Base-by-base conservation (phyloP, 1,140 invertebrate genomes). In the Calycopis cecrops region DNA sequence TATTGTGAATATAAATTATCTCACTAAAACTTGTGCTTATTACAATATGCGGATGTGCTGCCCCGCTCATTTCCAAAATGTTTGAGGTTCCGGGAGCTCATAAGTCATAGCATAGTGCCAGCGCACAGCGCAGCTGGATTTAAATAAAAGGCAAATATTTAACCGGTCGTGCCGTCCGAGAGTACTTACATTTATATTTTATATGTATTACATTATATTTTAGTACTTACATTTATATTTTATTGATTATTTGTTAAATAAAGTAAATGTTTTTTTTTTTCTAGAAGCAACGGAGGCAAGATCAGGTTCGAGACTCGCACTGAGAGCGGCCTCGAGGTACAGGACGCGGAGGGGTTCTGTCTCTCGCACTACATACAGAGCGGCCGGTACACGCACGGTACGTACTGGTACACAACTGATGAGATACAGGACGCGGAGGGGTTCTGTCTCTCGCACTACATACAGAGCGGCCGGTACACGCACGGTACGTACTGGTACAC, bases 341-440 rank as follows among this genome's bases (percentile, higher is more conserved):
- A 71, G n/a, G 64, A 69, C 0, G 77, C 67, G 0, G 82, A 85
- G 55, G 71, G 82, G 16, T 82, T 66, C 38, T 80, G 77, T 16
- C 55, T 77, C 6, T 34, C 37, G 0, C 48, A 78, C 6, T 84
- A 79, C 42, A 61, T 73, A 1, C 33, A 64, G 3, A 61, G 51
- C n/a, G 70, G 71, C 4, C 50, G 62, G 8, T 86, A 71, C 28
- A 82, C 79, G 10, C 63, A 78, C 28, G 80, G 79, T 85, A 62
- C 66, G 51, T 9, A 37, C 40, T 2, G 2, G 21, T 28, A 6
- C 21, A 6, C 21, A 28, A 28, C 6, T 28, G 21, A 3, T 28
- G 21, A 28, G 2, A n/a, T 28, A 3, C 21, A 28, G 21, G 64
- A 69, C 21, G 21, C 21, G 2, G 21, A 28, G 21, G 40, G 82